Percentiles rank a stretch among this genome's conserved stretches.
Conservation (phyloP, 2,113 vertebrate genomes). For the Pterocles gutturalis region DNA sequence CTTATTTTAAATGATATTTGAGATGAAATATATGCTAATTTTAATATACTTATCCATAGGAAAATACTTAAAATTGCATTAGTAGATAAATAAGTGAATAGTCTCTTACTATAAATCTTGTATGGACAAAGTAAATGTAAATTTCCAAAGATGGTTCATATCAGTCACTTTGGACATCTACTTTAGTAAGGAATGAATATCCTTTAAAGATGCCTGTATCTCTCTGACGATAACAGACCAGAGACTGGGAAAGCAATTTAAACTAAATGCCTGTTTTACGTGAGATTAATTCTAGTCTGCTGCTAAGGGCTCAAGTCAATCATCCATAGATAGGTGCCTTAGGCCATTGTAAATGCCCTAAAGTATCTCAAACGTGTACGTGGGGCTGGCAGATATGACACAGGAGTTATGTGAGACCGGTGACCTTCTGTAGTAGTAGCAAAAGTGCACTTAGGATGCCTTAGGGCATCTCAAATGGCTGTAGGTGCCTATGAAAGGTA, state of each 20-base stretch:
- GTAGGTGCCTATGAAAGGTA: neutral
- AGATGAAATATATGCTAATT: neutral
- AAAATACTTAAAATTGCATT: neutral
- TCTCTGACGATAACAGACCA: neutral
- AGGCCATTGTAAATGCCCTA: neutral
- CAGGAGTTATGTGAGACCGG: neutral
- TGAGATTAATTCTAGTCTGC: neutral
- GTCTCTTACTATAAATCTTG: neutral
- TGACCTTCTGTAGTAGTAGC: neutral
- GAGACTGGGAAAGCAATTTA: neutral
- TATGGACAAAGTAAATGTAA: neutral
- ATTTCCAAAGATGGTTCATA: neutral
- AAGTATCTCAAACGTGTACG: neutral
- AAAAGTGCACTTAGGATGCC: neutral
- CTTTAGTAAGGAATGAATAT: neutral
- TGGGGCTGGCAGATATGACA: neutral
- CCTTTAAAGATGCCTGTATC: neutral
- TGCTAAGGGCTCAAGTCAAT: neutral
- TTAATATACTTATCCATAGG: neutral
- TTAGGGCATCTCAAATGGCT: neutral
- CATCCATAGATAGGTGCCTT: neutral
- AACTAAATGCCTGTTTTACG: neutral
- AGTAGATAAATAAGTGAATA: neutral
- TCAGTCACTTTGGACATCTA: neutral
- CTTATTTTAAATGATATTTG: neutral